phyloP scores from a whole-genome alignment of 2,113 vertebrate species.

The Percina caprodes region DNA sequence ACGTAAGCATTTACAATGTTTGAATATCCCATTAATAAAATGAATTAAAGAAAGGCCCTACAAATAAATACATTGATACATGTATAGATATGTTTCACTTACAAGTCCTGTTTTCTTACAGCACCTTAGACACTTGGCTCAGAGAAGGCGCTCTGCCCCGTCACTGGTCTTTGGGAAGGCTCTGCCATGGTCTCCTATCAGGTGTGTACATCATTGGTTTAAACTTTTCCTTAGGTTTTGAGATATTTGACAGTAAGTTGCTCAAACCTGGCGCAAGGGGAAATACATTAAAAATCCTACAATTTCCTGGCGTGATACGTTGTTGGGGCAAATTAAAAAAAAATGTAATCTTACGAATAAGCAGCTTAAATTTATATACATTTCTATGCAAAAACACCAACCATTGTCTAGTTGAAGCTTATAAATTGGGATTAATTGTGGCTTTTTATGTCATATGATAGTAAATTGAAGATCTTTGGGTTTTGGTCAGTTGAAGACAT shows the following conservation, averaged over 20 bases:
- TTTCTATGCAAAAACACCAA: too few species aligned
- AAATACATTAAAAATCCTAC: not conserved
- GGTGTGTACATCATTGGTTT: conserved; percentile 63
- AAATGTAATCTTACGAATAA: too few species aligned
- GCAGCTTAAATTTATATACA: too few species aligned
- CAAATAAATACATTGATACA: not conserved
- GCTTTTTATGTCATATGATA: too few species aligned
- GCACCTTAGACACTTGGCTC: conserved; percentile 77
- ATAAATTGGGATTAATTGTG: too few species aligned
- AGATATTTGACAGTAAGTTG: not conserved
- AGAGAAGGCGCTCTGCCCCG: conserved; percentile 81
- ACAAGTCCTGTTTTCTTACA: conserved; percentile 54
- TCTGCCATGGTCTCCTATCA: conserved; percentile 80
- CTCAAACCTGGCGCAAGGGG: not conserved
- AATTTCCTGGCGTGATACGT: not conserved
- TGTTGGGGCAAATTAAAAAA: too few species aligned
- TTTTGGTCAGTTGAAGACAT: too few species aligned
- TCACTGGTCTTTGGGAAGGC: conserved; percentile 78
- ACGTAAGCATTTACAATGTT: not conserved
- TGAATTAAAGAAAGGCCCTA: not conserved
- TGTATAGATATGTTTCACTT: not conserved
- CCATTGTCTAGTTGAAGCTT: not conserved
- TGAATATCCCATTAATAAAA: not conserved
- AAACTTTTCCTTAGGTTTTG: not conserved
- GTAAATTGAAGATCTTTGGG: too few species aligned